Percentiles rank a stretch among this genome's conserved stretches.
phyloP scores from a whole-genome alignment of 2,888 invertebrate species.

The Spicauda simplicius region DNA sequence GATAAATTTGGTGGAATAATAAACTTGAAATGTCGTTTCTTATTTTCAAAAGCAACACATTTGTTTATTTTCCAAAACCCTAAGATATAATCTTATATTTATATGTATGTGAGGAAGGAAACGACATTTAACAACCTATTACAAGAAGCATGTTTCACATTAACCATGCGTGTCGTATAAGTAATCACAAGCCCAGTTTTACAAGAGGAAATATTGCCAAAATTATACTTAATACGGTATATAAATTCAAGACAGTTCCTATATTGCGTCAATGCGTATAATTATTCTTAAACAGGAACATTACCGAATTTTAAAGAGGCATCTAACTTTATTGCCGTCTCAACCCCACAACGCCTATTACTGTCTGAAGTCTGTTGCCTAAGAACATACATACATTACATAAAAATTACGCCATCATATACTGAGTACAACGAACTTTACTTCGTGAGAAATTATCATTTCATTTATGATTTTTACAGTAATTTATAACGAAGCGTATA shows the following conservation, averaged over 20 bases:
- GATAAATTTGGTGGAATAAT: no score
- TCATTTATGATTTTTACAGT: no score
- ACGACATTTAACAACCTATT: not conserved
- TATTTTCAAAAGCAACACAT: no score
- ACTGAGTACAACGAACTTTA: no score
- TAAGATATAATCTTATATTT: no score
- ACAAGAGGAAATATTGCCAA: not conserved
- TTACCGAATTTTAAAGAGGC: not conserved
- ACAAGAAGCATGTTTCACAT: not conserved
- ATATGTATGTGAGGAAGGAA: not conserved
- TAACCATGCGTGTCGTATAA: not conserved
- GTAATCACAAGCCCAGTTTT: not conserved
- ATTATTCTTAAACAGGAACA: not conserved
- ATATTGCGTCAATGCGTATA: constrained; percentile 1
- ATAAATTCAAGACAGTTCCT: constrained; percentile 10
- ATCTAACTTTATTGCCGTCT: not conserved
- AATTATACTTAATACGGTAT: not conserved
- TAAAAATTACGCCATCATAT: no score
- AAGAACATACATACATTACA: no score
- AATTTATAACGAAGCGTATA: no score
- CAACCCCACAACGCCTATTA: not conserved
- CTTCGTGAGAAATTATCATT: no score
- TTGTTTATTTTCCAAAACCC: no score
- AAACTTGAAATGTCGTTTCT: no score
- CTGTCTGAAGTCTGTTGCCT: no score